Conservation (phyloP, 2,888 invertebrate genomes). For the Chrysomela aeneicollis region DNA sequence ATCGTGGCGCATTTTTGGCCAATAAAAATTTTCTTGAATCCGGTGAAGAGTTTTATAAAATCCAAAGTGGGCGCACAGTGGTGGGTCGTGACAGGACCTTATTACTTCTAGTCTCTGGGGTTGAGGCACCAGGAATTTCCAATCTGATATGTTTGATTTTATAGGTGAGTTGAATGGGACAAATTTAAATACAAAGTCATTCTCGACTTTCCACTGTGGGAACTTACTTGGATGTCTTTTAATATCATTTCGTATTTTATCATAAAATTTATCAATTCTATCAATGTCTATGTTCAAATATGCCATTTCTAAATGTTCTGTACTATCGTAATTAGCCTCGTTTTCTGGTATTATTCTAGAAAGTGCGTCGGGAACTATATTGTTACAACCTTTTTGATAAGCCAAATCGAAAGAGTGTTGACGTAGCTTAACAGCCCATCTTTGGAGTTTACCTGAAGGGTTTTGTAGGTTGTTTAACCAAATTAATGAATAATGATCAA, state of each 20-base stretch:
- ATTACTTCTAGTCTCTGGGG: conserved; percentile 30
- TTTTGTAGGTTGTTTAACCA: conserved; percentile 35
- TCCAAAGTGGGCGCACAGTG: too few relatives aligned
- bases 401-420: conserved; percentile 24
- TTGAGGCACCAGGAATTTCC: conserved; percentile 40
- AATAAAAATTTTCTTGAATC: too few relatives aligned
- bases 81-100: too few relatives aligned
- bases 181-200: background rate
- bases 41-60: too few relatives aligned
- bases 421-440: conserved; percentile 22
- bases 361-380: conserved; percentile 26
- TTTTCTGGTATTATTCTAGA: background rate
- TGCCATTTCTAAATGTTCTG: too few relatives aligned
- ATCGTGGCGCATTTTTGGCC: too few relatives aligned
- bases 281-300: too few relatives aligned
- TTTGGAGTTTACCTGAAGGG: conserved; percentile 19
- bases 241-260: background rate
- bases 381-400: conserved; percentile 21
- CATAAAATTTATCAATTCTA: background rate
- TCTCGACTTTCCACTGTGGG: background rate
- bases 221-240: background rate
- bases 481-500: conserved; percentile 43
- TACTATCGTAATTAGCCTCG: too few relatives aligned
- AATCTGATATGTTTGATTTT: conserved; percentile 28
- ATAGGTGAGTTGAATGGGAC: background rate